Conservation (phyloP, 2,113 vertebrate species). For the Misgurnus anguillicaudatus region DNA sequence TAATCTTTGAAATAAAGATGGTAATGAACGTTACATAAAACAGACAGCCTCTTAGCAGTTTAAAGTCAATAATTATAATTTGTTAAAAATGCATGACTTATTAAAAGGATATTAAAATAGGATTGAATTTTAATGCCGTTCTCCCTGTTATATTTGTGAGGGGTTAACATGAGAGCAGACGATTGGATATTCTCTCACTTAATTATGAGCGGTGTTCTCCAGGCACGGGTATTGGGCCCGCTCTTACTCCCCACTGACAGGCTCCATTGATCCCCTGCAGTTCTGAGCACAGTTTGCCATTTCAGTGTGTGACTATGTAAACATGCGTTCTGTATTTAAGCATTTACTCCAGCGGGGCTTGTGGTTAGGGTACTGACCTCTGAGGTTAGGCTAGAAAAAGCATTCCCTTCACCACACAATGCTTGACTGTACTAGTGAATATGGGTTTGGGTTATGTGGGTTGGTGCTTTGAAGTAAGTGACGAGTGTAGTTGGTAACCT, state of each 20-base stretch:
- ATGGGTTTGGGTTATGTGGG: slow-evolving; percentile 4
- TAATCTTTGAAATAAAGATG: slow-evolving; percentile 73
- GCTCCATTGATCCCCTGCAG: slow-evolving; percentile 44
- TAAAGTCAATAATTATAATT: slow-evolving; percentile 79
- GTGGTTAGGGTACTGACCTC: slow-evolving; percentile 71
- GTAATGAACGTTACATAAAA: slow-evolving; percentile 77
- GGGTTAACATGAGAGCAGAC: slow-evolving; percentile 79
- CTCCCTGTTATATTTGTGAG: slow-evolving; percentile 76
- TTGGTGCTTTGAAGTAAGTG: neutral
- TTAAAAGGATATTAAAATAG: slow-evolving; percentile 81
- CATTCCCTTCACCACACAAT: slow-evolving; percentile 3
- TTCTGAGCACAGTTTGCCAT: slow-evolving; percentile 19
- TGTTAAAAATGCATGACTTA: slow-evolving; percentile 84
- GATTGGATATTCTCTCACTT: slow-evolving; percentile 82
- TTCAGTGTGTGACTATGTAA: slow-evolving; percentile 41
- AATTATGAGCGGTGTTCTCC: slow-evolving; percentile 77
- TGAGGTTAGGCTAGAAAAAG: slow-evolving; percentile 65
- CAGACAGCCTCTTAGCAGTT: slow-evolving; percentile 73
- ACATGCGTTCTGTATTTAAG: slow-evolving; percentile 30
- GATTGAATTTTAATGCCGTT: slow-evolving; percentile 80
- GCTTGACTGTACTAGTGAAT: neutral
- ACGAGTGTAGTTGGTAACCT: neutral
- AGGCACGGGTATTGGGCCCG: slow-evolving; percentile 70
- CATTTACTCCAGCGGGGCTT: slow-evolving; percentile 57
- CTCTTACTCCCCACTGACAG: slow-evolving; percentile 48